These are phyloP conservation scores for Malurus melanocephalus DNA, from an alignment of 2,113 vertebrate genomes.

Conservation along the genomic window DNA sequence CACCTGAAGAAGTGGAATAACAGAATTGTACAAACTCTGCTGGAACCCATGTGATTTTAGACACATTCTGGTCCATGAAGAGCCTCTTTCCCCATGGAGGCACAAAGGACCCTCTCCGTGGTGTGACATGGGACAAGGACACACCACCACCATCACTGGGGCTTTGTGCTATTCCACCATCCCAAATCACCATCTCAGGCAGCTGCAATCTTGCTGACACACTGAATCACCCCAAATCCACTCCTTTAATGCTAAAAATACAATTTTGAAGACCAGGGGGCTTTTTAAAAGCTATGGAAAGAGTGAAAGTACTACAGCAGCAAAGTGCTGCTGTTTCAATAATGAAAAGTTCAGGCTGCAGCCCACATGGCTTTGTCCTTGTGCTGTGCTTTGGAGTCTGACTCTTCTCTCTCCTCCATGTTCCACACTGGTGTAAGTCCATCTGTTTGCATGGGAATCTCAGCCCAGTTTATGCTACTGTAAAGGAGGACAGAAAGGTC, in stretches of 20 bases:
- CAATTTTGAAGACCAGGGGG: not conserved
- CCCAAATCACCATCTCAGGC: not conserved
- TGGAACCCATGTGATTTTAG: not conserved
- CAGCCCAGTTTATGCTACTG: not conserved
- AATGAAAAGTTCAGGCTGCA: not conserved
- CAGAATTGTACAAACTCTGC: not conserved
- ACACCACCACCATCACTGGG: accelerated
- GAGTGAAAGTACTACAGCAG: not conserved
- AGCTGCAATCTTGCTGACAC: not conserved
- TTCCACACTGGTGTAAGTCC: not conserved
- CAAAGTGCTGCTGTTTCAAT: not conserved
- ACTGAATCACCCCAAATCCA: not conserved
- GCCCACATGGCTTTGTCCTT: not conserved
- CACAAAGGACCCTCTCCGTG: not conserved
- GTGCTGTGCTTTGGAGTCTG: not conserved
- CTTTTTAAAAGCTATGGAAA: not conserved
- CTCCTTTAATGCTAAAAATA: not conserved
- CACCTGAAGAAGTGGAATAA: not conserved
- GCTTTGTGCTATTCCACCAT: not conserved
- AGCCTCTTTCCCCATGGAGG: not conserved
- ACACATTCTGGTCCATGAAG: not conserved
- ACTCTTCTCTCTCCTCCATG: not conserved
- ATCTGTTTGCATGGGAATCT: not conserved
- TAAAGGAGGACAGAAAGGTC: not conserved
- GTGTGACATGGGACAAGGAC: accelerated